Evolutionary conservation across 2,113 vertebrate genomes (phyloP).

Genomic region (Lycocorax pyrrhopterus): DNA sequence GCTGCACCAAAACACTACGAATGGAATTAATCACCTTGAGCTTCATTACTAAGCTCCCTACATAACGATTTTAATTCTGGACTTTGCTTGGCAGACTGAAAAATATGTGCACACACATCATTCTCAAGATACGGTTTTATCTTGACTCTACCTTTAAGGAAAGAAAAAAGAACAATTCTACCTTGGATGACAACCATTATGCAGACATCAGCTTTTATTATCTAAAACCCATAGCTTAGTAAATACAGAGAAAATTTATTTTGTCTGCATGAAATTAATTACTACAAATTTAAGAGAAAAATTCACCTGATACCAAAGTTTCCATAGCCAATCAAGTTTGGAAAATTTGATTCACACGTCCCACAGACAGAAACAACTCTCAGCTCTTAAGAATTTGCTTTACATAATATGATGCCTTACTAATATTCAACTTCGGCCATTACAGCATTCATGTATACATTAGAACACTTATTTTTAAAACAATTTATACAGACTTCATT

Average conservation of each 20-base stretch:
- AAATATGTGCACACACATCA: fast-evolving
- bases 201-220: neutral
- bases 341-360: neutral
- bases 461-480: neutral
- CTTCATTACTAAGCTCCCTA: neutral
- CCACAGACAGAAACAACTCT: neutral
- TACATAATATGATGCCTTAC: neutral
- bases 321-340: neutral
- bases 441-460: neutral
- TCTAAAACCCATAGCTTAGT: neutral
- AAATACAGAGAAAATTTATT: neutral
- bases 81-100: neutral
- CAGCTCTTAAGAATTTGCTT: neutral
- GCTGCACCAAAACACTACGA: neutral
- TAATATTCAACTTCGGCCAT: neutral
- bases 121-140: neutral
- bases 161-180: neutral
- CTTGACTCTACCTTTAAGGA: neutral
- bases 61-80: neutral
- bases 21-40: neutral
- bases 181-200: neutral
- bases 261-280: neutral
- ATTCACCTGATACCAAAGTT: neutral
- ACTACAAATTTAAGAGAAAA: neutral
- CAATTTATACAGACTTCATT: neutral